Conservation (phyloP, 2,888 invertebrate genomes). For the Eurytoma californica region DNA sequence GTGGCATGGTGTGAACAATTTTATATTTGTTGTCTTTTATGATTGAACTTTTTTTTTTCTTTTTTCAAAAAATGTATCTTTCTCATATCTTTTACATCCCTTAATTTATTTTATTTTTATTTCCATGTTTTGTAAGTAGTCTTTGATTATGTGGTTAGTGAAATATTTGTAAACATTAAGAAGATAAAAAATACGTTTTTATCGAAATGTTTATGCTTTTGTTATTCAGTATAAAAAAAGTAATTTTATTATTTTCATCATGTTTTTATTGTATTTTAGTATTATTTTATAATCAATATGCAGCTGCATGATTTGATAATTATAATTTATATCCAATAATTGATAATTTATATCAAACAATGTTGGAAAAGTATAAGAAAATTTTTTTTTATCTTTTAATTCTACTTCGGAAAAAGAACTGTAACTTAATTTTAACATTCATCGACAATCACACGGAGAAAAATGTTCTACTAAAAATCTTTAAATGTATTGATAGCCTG, state of each 20-base stretch:
- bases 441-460: too few species aligned
- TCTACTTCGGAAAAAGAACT: too few species aligned
- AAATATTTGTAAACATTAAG: constrained; percentile 9
- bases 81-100: constrained; percentile 44
- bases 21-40: constrained; percentile 56
- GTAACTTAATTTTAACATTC: too few species aligned
- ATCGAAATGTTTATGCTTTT: too few species aligned
- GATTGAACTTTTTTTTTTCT: constrained; percentile 31
- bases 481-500: too few species aligned
- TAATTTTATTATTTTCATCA: constrained; percentile 7
- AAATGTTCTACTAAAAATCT: too few species aligned
- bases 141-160: constrained; percentile 22
- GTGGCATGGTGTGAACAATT: constrained; percentile 69
- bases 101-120: constrained; percentile 52
- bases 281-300: too few species aligned
- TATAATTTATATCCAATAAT: too few species aligned
- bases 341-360: too few species aligned
- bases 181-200: neutral
- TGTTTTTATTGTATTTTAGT: neutral
- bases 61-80: constrained; percentile 33
- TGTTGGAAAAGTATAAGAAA: too few species aligned
- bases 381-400: too few species aligned
- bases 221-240: neutral
- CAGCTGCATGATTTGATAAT: too few species aligned
- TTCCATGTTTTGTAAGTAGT: constrained; percentile 47